Conservation (phyloP, 1,140 invertebrate genomes). For the Psilanteris sp. region DNA sequence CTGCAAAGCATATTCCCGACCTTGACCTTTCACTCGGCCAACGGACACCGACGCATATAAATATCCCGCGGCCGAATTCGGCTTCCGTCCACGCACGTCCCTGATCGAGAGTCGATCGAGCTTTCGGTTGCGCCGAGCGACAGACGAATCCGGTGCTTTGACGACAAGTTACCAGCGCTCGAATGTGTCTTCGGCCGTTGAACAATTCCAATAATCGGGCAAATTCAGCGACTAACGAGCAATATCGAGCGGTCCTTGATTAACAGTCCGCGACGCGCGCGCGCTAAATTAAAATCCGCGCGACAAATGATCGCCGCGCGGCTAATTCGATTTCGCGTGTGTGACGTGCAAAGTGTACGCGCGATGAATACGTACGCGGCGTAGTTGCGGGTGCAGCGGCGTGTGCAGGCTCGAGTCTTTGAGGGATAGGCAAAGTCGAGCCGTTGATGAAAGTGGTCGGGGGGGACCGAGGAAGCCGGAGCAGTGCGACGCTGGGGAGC, state of each 20-base stretch:
- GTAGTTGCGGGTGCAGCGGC: conserved; percentile 2
- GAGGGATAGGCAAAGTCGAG: conserved; percentile 54
- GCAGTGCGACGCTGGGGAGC: conserved; percentile 23
- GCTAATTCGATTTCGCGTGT: conserved; percentile 16
- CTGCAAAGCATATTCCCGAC: too few species aligned
- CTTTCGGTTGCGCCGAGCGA: too few species aligned
- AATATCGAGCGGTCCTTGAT: conserved; percentile 12
- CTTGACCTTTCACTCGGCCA: too few species aligned
- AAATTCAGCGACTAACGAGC: conserved; percentile 29
- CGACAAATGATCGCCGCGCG: conserved; percentile 20
- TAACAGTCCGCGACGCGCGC: conserved; percentile 10
- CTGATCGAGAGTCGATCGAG: too few species aligned
- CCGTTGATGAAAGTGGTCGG: conserved; percentile 37
- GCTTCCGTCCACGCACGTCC: too few species aligned
- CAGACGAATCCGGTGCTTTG: too few species aligned
- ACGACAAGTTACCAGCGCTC: too few species aligned
- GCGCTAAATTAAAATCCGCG: conserved; percentile 33
- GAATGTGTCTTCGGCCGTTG: too few species aligned
- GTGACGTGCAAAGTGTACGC: conserved; percentile 27
- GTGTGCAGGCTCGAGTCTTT: conserved; percentile 24
- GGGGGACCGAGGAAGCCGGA: conserved; percentile 33
- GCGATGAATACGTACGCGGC: conserved; percentile 12
- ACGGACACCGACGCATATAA: too few species aligned
- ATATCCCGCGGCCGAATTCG: too few species aligned
- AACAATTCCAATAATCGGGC: conserved; percentile 24